These are phyloP conservation scores for Lanistes nyassanus DNA, from an alignment of 1,140 invertebrate species.

Conservation along the genomic window DNA sequence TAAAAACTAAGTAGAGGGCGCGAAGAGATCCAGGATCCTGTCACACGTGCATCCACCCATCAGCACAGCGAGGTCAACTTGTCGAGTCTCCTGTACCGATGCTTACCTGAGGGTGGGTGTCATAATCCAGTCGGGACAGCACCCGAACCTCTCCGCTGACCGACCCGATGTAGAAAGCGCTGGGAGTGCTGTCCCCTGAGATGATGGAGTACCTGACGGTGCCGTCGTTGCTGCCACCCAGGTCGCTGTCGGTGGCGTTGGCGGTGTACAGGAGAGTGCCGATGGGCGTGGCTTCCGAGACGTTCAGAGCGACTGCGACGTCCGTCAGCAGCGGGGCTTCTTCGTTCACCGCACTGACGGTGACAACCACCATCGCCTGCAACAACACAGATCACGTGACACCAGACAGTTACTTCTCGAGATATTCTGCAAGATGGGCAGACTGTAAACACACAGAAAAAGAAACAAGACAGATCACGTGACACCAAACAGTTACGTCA, in stretches of 20 bases:
- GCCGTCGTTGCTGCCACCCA: conserved; percentile 38
- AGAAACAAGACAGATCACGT: too few relatives aligned
- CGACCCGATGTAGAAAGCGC: conserved; percentile 37
- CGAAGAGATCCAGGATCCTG: too few relatives aligned
- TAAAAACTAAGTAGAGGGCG: too few relatives aligned
- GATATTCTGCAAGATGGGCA: too few relatives aligned
- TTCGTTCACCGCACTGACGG: conserved; percentile 43
- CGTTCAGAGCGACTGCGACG: conserved; percentile 16
- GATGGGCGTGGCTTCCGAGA: conserved; percentile 23
- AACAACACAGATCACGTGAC: too few relatives aligned
- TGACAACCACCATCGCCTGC: conserved; percentile 35
- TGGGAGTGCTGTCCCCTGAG: conserved; percentile 16
- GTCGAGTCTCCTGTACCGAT: too few relatives aligned
- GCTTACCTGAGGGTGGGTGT: conserved; percentile 28
- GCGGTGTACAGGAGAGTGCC: conserved; percentile 36
- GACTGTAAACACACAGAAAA: neutral
- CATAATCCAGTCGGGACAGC: conserved; percentile 42
- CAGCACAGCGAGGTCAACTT: too few relatives aligned
- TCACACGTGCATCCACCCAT: neutral
- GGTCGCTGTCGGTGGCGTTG: conserved; percentile 41
- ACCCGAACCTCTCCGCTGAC: conserved; percentile 38
- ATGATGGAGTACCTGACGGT: conserved; percentile 42
- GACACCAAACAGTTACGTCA: too few relatives aligned
- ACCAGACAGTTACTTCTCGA: too few relatives aligned
- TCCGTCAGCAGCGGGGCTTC: conserved; percentile 39